Percentiles rank a stretch among this genome's conserved stretches.
Conservation (phyloP, 2,797 vertebrate genomes). For the Mustela erminea region DNA sequence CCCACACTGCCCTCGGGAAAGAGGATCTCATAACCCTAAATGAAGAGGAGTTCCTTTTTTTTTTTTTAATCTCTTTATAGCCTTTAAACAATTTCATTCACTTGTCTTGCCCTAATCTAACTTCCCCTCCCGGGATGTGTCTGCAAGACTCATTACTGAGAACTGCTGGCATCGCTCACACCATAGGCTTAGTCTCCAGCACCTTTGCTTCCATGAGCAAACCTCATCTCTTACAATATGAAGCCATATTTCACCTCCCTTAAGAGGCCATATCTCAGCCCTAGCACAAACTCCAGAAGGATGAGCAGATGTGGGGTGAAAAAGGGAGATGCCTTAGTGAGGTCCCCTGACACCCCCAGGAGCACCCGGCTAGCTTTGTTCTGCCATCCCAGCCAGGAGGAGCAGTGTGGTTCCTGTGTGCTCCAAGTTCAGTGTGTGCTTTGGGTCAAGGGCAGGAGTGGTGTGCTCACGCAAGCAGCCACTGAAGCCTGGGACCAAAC, state of each 20-base stretch:
- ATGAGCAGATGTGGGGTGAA: neutral
- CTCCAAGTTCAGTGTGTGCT: neutral
- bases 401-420: accelerated
- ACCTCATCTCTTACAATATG: neutral
- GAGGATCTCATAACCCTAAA: neutral
- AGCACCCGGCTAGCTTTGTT: accelerated
- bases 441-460: neutral
- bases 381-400: neutral
- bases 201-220: constrained; percentile 21
- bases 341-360: neutral
- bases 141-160: constrained; percentile 30
- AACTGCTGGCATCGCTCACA: neutral
- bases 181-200: neutral
- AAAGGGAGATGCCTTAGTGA: neutral
- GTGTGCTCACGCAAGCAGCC: neutral
- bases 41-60: neutral
- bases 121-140: constrained; percentile 15
- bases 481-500: neutral
- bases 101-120: neutral
- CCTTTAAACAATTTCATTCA: neutral
- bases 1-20: neutral
- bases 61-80: neutral
- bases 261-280: neutral
- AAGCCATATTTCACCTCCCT: neutral
- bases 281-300: neutral